Base-by-base conservation (phyloP, 2,113 vertebrate species). In the Ardeotis arabs region DNA sequence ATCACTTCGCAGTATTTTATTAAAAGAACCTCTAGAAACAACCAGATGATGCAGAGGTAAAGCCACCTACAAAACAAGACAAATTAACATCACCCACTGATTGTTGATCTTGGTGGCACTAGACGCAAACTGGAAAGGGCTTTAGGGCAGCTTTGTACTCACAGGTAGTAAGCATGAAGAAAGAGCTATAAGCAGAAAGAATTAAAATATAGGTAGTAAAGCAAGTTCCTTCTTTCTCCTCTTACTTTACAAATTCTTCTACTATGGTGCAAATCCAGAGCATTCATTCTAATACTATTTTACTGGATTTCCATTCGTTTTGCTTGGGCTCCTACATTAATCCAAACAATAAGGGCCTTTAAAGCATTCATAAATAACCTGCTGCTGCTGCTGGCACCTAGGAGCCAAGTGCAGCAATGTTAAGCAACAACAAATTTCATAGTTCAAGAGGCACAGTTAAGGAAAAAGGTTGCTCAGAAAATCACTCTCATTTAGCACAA, bases 381-480 rank as follows among this genome's bases (percentile, higher is more conserved):
- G 97, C 98, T 97, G 97, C 97, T 98, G 98, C 98, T 98, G 94
- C 97, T 98, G 98, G 98, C 97, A 98, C 97, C 96, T 97, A 97
- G 93, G 68, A 98, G 97, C 96, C 89, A 91, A 98, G 90, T 89
- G 90, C 88, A 95, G 97, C 95, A 91, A 95, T 97, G 98, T 98
- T 98, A 97, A 98, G 97, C 97, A 98, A 98, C 98, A 98, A 98
- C 98, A 98, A 98, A 98, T 98, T 98, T 98, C 97, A 98, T 98
- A 98, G 97, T 98, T 98, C 98, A 98, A 97, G 97, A 98, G 96
- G 97, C 98, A 98, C 98, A 98, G 98, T 98, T 97, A 98, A 98
- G 96, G 89, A 96, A 98, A 97, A 98, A 98, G 98, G 97, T 98
- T 98, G 96, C 97, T 98, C 97, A 97, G 97, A 91, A 98, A 98